These are phyloP conservation scores for Arremon brunneinucha DNA, from an alignment of 2,797 vertebrate species.

Conservation along the genomic window DNA sequence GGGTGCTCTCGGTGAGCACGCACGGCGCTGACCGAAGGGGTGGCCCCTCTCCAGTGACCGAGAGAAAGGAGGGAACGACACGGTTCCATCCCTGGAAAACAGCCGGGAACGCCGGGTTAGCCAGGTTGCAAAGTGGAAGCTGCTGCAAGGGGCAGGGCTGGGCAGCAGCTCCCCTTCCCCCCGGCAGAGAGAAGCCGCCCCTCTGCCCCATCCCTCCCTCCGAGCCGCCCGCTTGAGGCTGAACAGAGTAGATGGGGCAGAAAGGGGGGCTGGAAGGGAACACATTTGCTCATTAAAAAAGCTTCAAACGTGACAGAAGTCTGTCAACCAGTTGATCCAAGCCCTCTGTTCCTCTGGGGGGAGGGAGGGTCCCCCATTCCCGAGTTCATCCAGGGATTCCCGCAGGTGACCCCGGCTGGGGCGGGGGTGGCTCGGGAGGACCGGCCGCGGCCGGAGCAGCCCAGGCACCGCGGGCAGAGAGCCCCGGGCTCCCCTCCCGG, in stretches of 20 bases:
- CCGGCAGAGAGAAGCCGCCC: background rate
- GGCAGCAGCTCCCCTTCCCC: background rate
- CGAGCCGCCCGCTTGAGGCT: constrained; percentile 1
- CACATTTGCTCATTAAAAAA: constrained; percentile 34
- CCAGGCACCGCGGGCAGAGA: fast-evolving
- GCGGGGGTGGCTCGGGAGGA: background rate
- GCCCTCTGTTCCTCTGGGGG: background rate
- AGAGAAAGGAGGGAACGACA: background rate
- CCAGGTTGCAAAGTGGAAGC: background rate
- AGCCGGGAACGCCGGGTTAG: background rate
- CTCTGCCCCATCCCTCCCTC: background rate
- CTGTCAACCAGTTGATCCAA: background rate
- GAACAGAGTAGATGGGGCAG: constrained; percentile 55
- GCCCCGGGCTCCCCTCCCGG: background rate
- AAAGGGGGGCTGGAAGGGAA: background rate
- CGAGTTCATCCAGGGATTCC: background rate
- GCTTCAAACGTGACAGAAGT: constrained; percentile 29
- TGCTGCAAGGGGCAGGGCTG: background rate
- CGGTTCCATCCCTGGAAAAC: background rate
- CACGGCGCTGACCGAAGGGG: background rate
- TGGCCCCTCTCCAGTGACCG: background rate
- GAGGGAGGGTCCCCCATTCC: too few species aligned
- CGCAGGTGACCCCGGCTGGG: background rate
- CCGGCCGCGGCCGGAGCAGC: background rate
- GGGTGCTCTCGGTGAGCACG: background rate